Conservation (phyloP, 2,888 invertebrate species). For the Erebia palarica region DNA sequence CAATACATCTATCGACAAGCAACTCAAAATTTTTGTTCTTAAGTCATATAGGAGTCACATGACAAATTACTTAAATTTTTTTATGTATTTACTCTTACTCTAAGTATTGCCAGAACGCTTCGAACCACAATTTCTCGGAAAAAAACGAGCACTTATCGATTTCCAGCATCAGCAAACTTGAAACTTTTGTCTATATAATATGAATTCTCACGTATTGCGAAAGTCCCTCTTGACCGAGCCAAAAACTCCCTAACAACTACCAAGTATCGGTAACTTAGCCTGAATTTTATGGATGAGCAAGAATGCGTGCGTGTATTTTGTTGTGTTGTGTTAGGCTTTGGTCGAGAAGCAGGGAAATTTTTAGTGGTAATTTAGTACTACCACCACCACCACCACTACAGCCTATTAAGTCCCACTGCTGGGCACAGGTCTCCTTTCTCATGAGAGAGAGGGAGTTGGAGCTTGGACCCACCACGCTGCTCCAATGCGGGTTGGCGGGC, state of each 20-base stretch:
- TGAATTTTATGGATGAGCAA: constrained; percentile 41
- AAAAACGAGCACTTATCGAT: constrained; percentile 34
- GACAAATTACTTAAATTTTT: too few species aligned
- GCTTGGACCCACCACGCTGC: too few species aligned
- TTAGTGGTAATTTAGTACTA: constrained; percentile 1
- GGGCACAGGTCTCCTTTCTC: too few species aligned
- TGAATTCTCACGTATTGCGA: constrained; percentile 40
- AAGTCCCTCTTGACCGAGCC: constrained; percentile 42
- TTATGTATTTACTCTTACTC: too few species aligned
- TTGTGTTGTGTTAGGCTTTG: neutral
- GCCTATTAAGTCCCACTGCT: too few species aligned
- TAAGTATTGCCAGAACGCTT: too few species aligned
- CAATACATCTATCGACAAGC: too few species aligned
- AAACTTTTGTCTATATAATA: constrained; percentile 43
- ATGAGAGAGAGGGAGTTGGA: too few species aligned
- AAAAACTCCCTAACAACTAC: constrained; percentile 40
- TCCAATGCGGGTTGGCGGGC: too few species aligned
- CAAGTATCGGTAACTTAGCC: constrained; percentile 39
- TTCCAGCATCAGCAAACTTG: constrained; percentile 29
- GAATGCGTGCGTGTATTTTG: constrained; percentile 24
- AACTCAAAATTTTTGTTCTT: too few species aligned
- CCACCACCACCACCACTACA: neutral
- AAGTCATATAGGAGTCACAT: too few species aligned
- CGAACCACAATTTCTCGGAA: constrained; percentile 20
- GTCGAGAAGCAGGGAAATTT: neutral